Percentiles rank a stretch among this genome's conserved stretches.
Evolutionary conservation across 2,888 invertebrate genomes (phyloP).

Genomic region (Cephus sareptanus): DNA sequence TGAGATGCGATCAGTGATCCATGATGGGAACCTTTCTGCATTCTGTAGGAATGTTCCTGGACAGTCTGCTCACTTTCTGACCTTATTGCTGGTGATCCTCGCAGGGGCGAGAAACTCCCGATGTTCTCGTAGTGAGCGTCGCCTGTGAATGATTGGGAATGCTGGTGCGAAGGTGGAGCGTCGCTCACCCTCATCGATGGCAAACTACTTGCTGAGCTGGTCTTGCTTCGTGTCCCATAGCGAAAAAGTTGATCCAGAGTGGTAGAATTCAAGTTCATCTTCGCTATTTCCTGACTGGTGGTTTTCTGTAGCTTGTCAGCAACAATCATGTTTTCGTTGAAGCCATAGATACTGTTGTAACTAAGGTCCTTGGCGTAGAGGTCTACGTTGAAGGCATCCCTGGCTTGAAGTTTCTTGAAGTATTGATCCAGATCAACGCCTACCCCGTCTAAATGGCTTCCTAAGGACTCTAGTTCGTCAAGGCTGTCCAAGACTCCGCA

Average conservation of each 20-base stretch:
- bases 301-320: constrained; percentile 49
- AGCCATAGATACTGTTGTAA: constrained; percentile 58
- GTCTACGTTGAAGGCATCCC: constrained; percentile 64
- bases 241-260: constrained; percentile 47
- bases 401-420: constrained; percentile 74
- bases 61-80: constrained; percentile 34
- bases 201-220: constrained; percentile 59
- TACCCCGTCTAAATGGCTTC: constrained; percentile 70
- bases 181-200: constrained; percentile 62
- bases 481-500: constrained; percentile 68
- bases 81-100: constrained; percentile 39
- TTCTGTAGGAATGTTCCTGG: constrained; percentile 20
- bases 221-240: constrained; percentile 49
- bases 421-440: constrained; percentile 77
- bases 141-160: constrained; percentile 61
- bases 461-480: constrained; percentile 75
- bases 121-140: constrained; percentile 61
- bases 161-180: constrained; percentile 49
- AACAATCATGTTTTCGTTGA: constrained; percentile 53
- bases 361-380: constrained; percentile 59
- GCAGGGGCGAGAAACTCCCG: constrained; percentile 51
- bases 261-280: constrained; percentile 22
- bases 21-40: constrained; percentile 29
- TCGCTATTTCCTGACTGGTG: constrained; percentile 44
- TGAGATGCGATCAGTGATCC: constrained; percentile 36